Conservation (phyloP, 2,113 vertebrate species). For the Rousettus leschenaultii region DNA sequence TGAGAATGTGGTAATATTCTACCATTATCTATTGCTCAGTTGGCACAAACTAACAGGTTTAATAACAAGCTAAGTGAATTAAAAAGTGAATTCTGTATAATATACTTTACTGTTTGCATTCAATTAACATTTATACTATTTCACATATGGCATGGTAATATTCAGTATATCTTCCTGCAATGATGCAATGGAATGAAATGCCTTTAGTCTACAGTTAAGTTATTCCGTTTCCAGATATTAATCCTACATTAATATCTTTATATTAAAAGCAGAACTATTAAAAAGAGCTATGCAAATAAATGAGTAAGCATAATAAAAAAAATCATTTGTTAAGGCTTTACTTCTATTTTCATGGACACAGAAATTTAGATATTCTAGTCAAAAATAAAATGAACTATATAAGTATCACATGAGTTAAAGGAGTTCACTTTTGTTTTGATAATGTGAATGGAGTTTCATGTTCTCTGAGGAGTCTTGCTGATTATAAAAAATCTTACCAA, state of each 20-base stretch:
- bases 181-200: background rate
- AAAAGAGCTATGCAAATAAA: background rate
- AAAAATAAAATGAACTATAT: background rate
- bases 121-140: slow-evolving; percentile 23
- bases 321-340: background rate
- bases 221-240: background rate
- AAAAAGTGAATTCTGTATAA: background rate
- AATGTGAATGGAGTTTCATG: background rate
- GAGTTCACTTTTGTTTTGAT: background rate
- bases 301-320: background rate
- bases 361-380: background rate
- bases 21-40: slow-evolving; percentile 4
- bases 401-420: background rate
- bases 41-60: background rate
- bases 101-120: slow-evolving; percentile 25
- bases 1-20: background rate
- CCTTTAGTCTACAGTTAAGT: background rate
- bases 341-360: background rate
- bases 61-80: slow-evolving; percentile 16
- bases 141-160: background rate
- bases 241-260: background rate
- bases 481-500: background rate
- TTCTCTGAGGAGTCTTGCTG: background rate
- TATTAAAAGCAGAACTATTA: background rate
- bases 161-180: background rate